Evolutionary conservation across 2,888 invertebrate species (phyloP), one percentile per base, ranked within the genome.

Genomic region (Tachina lurida): DNA sequence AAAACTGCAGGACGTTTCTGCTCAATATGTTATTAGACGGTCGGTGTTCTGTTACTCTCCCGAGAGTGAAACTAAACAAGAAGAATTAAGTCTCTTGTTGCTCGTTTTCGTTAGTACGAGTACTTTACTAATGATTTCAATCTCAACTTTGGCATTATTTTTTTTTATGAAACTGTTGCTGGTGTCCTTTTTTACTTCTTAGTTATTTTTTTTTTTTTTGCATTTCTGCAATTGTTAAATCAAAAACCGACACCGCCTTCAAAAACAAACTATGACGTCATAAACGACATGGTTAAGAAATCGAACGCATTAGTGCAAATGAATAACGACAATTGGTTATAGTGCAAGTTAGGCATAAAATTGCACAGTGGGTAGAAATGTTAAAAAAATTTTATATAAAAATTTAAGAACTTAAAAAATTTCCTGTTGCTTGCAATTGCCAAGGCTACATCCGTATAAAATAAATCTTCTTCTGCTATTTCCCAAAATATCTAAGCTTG

Each of bases 251-350:
- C 88, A 88, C 89, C 87, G 77, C 77, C 83, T 84, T 84, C 17
- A 67, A 19, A 47, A 65, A 7, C 31, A 31, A 87, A 88, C 86
- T 82, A 89, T 90, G 91, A 90, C 91, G 91, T 91, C 91, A 91
- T 88, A 65, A 87, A 58, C 84, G 81, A 83, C 84, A 82, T 76
- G 78, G 74, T 83, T 89, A 88, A 83, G 79, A 84, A 85, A 88
- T 78, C n/a, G 43, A 45, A 45, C 13, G 22, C 15, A 49, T 52
- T 13, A 68, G 67, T 74, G 54, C 77, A 79, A 73, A 81, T 73
- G 87, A 73, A 79, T 78, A 85, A 81, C 41, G 58, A 70, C 75
- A 56, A 17, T 4, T 43, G 15, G 5, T 68, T 19, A 31, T 63
- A 31, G 22, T 62, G 63, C 47, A 56, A 15, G 31, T n/a, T 22